These are phyloP conservation scores for Lycaon pictus DNA, from an alignment of 2,113 vertebrate genomes.

Conservation along the genomic window DNA sequence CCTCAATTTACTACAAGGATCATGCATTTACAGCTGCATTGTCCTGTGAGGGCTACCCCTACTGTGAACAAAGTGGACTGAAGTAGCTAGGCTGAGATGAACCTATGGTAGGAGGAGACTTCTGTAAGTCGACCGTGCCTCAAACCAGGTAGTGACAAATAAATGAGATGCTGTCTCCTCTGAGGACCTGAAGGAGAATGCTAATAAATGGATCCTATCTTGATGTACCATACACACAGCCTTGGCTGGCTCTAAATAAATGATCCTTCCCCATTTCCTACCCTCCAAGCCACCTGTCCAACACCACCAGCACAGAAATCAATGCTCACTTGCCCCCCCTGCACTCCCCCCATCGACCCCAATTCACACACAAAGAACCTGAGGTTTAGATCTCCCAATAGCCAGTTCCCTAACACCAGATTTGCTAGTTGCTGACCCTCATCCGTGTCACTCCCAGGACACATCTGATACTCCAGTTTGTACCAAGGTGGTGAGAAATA, in stretches of 20 bases:
- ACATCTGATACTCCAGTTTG: neutral
- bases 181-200: neutral
- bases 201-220: neutral
- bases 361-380: neutral
- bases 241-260: conserved; percentile 4
- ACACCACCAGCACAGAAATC: neutral
- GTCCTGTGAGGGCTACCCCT: neutral
- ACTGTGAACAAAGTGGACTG: neutral
- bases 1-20: conserved; percentile 52
- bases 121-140: neutral
- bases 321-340: neutral
- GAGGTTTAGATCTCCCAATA: neutral
- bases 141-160: neutral
- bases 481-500: neutral
- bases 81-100: neutral
- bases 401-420: neutral
- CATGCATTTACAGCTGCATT: neutral
- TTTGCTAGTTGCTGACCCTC: neutral
- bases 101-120: neutral
- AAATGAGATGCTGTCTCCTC: neutral
- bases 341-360: neutral
- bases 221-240: neutral
- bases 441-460: neutral
- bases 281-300: neutral
- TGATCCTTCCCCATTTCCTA: neutral